Evolutionary conservation across 30 jellyfish, hydroid and myxozoan species (phyloP).

Genomic region (Turritopsis dohrnii): DNA sequence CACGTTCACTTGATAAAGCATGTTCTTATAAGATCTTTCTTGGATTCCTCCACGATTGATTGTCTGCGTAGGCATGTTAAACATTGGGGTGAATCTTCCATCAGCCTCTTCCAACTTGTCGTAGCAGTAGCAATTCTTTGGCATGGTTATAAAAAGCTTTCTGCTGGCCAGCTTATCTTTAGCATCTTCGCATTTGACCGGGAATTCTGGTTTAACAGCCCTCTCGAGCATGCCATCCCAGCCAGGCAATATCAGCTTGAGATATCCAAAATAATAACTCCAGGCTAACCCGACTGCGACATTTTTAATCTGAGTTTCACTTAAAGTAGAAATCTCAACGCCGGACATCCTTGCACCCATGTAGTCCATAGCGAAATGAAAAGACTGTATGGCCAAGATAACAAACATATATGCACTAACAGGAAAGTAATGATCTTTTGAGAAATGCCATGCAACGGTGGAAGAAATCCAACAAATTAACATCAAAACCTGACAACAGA

Average conservation of each 20-base stretch:
- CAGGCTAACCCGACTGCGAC: conserved; percentile 82
- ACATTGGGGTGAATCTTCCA: conserved; percentile 24
- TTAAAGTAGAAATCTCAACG: conserved; percentile 51
- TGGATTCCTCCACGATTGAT: conserved; percentile 62
- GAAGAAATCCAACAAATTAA: not conserved
- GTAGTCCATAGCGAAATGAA: conserved; percentile 17
- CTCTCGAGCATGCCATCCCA: conserved; percentile 19
- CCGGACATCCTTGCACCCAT: conserved; percentile 35
- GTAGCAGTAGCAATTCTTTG: conserved; percentile 63
- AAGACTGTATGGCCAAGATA: not conserved
- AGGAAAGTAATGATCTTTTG: not conserved
- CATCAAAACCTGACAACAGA: not conserved
- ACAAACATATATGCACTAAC: not conserved
- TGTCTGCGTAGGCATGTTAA: conserved; percentile 21
- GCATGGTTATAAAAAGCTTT: conserved; percentile 52
- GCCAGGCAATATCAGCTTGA: conserved; percentile 49
- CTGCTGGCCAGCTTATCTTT: conserved; percentile 39
- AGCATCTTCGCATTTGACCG: conserved; percentile 36
- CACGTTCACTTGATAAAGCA: conserved; percentile 34
- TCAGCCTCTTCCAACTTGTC: conserved; percentile 37
- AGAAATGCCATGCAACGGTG: not conserved
- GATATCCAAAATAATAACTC: conserved; percentile 76
- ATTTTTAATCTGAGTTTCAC: conserved; percentile 51
- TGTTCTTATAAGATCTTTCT: conserved; percentile 56
- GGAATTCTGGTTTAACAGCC: conserved; percentile 18